phyloP scores from a whole-genome alignment of 2,888 invertebrate genomes.

The Pemphredon lugubris region DNA sequence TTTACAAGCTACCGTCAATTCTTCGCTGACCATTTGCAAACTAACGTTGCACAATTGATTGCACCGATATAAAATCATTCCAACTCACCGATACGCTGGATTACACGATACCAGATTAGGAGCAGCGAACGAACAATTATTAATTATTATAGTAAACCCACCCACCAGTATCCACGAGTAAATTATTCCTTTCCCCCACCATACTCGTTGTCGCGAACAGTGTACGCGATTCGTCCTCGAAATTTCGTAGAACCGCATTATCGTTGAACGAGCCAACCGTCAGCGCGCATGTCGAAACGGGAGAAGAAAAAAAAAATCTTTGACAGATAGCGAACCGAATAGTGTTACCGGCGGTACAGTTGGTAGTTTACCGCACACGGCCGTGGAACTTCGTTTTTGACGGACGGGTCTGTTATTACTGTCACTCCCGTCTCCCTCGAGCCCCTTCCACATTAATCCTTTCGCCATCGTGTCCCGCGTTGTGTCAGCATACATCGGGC shows the following conservation, averaged over 20 bases:
- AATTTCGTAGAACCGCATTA: neutral
- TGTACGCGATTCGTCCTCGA: too few species aligned
- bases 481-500: constrained; percentile 59
- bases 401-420: constrained; percentile 74
- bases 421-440: constrained; percentile 64
- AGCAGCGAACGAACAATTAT: too few species aligned
- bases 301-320: constrained; percentile 69
- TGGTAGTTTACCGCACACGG: constrained; percentile 56
- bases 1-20: too few species aligned
- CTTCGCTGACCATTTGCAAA: too few species aligned
- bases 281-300: constrained; percentile 58
- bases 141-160: too few species aligned
- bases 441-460: constrained; percentile 59
- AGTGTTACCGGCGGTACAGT: constrained; percentile 56
- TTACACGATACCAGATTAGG: too few species aligned
- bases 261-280: constrained; percentile 54
- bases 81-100: too few species aligned
- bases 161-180: too few species aligned
- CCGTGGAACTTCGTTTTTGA: constrained; percentile 67
- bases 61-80: too few species aligned
- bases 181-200: too few species aligned
- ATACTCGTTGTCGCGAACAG: too few species aligned
- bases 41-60: too few species aligned
- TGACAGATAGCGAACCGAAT: constrained; percentile 66
- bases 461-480: constrained; percentile 58